Conservation (phyloP, 2,888 invertebrate species). For the Cheilosia soror region DNA sequence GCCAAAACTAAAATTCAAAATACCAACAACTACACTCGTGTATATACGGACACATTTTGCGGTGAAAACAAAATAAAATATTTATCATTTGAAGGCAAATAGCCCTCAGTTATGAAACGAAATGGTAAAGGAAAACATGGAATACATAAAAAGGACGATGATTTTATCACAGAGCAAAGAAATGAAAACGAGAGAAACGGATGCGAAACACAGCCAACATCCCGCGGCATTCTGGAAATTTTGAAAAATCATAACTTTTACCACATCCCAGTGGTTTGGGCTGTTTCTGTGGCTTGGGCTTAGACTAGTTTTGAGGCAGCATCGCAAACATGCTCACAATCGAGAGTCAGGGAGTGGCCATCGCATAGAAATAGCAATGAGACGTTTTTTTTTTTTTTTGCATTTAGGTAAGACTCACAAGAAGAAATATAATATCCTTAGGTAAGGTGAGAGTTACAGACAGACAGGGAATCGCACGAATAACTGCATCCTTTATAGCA, state of each 20-base stretch:
- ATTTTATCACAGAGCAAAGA: neutral
- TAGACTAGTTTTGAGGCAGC: neutral
- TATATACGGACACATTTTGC: conserved; percentile 22
- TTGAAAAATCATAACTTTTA: conserved; percentile 22
- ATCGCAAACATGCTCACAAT: neutral
- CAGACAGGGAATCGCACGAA: neutral
- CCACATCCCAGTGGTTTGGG: neutral
- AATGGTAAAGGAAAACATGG: conserved; percentile 22
- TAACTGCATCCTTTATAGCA: neutral
- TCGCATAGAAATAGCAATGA: neutral
- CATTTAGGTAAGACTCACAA: neutral
- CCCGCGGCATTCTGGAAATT: neutral
- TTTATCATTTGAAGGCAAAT: conserved; percentile 57
- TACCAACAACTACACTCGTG: conserved; percentile 12
- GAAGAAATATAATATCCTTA: neutral
- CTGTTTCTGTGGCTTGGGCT: neutral
- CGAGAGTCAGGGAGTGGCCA: neutral
- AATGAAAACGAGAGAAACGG: neutral
- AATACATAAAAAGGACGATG: neutral
- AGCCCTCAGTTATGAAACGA: conserved; percentile 41
- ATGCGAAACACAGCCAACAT: neutral
- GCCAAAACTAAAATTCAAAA: conserved; percentile 16
- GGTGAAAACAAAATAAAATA: conserved; percentile 64
- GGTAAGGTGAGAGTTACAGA: neutral
- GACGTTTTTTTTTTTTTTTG: neutral